These are phyloP conservation scores for Tenualosa ilisha DNA, from an alignment of 2,797 vertebrate species.

Conservation along the genomic window DNA sequence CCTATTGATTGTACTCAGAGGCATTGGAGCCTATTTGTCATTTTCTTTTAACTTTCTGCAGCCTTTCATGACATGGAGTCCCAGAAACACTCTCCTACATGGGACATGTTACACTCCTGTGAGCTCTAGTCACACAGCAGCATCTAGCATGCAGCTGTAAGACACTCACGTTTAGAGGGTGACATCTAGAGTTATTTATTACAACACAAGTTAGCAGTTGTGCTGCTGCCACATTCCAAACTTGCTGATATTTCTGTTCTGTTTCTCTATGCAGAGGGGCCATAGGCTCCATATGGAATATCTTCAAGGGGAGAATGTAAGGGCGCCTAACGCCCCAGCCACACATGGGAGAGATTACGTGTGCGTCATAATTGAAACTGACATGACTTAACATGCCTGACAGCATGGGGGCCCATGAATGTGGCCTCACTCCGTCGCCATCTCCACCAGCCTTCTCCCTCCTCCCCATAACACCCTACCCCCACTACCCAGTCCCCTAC, in stretches of 20 bases:
- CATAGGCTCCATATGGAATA: background rate
- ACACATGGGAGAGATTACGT: slow-evolving; percentile 24
- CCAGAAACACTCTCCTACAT: background rate
- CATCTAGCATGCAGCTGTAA: background rate
- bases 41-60: background rate
- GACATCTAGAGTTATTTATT: background rate
- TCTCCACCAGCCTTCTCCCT: slow-evolving; percentile 29
- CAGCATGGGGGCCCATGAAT: slow-evolving; percentile 17
- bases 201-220: background rate
- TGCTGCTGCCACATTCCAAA: background rate
- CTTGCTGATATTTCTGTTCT: background rate
- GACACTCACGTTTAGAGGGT: background rate
- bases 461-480: background rate
- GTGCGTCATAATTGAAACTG: slow-evolving; percentile 23
- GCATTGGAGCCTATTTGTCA: slow-evolving; percentile 1
- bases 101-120: background rate
- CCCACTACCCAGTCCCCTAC: background rate
- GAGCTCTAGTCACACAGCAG: background rate
- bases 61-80: background rate
- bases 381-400: slow-evolving; percentile 20
- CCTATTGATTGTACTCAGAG: background rate
- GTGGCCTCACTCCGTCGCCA: background rate
- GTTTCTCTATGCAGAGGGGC: background rate
- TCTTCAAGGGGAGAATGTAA: background rate
- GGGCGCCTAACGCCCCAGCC: background rate